A percentile compares a stretch with the other conserved stretches of the same genome.
Conservation (phyloP, 2,797 vertebrate species). For the Falco cherrug region DNA sequence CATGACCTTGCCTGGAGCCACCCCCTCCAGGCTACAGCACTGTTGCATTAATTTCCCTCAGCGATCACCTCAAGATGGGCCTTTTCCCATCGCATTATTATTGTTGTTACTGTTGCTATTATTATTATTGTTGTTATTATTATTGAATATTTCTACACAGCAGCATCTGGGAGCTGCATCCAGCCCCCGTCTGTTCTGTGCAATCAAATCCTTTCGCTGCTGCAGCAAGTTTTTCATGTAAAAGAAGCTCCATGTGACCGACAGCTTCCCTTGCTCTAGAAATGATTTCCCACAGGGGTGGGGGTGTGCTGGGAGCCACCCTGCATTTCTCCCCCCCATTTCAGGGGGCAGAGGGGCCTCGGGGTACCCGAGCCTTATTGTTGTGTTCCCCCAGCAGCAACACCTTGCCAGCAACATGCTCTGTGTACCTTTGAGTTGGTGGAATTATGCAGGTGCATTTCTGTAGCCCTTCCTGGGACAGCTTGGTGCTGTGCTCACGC, state of each 20-base stretch:
- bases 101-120: not conserved
- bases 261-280: not conserved
- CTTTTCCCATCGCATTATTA: not conserved
- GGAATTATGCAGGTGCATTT: not conserved
- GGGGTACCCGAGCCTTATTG: fast-evolving
- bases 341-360: not conserved
- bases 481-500: fast-evolving
- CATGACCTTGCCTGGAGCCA: fast-evolving
- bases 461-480: not conserved
- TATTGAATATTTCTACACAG: not conserved
- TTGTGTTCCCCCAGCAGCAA: not conserved
- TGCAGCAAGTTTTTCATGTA: not conserved
- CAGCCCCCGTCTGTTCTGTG: not conserved
- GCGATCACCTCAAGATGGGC: not conserved
- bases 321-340: fast-evolving
- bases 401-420: not conserved
- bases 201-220: not conserved
- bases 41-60: not conserved
- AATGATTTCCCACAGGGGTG: not conserved
- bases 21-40: not conserved
- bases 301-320: not conserved
- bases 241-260: not conserved
- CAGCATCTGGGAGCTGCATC: not conserved
- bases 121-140: not conserved
- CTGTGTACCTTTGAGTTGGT: fast-evolving